These are phyloP conservation scores for Boulengeromyrus knoepffleri DNA, from an alignment of 2,113 vertebrate genomes.

Conservation along the genomic window DNA sequence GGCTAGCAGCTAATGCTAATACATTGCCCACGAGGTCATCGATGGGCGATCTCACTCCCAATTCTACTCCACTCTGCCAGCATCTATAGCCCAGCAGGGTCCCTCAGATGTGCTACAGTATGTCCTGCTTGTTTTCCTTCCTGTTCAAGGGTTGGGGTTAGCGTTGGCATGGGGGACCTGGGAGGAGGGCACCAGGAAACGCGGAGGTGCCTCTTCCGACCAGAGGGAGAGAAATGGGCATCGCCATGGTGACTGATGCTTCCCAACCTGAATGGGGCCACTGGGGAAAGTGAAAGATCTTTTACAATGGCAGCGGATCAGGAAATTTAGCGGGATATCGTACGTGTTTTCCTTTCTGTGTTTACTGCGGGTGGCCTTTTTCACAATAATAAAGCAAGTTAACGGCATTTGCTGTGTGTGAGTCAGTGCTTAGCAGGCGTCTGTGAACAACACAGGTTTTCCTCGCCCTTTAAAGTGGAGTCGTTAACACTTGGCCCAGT, in stretches of 20 bases:
- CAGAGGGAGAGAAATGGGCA: not conserved
- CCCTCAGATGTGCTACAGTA: not conserved
- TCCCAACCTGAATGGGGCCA: not conserved
- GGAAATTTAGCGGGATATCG: not conserved
- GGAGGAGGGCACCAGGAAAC: not conserved
- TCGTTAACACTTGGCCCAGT: constrained; percentile 7
- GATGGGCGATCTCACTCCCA: not conserved
- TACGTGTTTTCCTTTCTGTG: not conserved
- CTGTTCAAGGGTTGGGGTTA: not conserved
- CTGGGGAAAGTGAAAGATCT: not conserved
- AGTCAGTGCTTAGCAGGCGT: not conserved
- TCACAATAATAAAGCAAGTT: not conserved
- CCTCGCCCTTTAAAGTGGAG: not conserved
- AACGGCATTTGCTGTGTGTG: not conserved
- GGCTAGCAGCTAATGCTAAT: not conserved
- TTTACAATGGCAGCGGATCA: not conserved
- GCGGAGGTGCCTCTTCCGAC: not conserved
- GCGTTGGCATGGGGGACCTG: too few relatives aligned
- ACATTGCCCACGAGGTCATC: not conserved
- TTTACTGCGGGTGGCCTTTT: not conserved
- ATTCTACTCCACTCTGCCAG: not conserved
- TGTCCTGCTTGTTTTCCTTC: not conserved
- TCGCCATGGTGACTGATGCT: not conserved
- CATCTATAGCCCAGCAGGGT: not conserved
- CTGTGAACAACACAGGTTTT: not conserved